These are phyloP conservation scores for Serrognathus titanus DNA, from an alignment of 2,888 invertebrate genomes.

Conservation along the genomic window DNA sequence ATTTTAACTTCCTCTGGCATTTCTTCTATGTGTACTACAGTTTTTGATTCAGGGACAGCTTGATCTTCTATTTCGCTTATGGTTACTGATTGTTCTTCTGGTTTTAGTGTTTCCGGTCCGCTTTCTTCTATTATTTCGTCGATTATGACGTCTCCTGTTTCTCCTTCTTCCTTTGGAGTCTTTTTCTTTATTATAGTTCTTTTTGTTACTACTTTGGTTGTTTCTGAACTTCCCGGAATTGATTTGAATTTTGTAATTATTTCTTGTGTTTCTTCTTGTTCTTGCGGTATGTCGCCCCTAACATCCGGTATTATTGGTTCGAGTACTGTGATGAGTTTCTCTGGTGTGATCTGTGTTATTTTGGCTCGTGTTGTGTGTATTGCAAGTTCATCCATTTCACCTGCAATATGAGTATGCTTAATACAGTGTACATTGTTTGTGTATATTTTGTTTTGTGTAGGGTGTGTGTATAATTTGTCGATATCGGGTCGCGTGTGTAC, in stretches of 20 bases:
- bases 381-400: slow-evolving; percentile 45
- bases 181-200: slow-evolving; percentile 55
- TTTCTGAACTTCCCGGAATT: slow-evolving; percentile 53
- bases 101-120: slow-evolving; percentile 48
- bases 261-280: slow-evolving; percentile 56
- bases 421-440: slow-evolving; percentile 13
- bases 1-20: slow-evolving; percentile 33
- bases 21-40: slow-evolving; percentile 22
- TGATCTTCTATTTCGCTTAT: slow-evolving; percentile 21
- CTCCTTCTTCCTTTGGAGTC: slow-evolving; percentile 36
- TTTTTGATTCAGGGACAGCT: slow-evolving; percentile 20
- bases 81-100: slow-evolving; percentile 25
- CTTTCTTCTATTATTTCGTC: slow-evolving; percentile 51
- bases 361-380: slow-evolving; percentile 46
- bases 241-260: slow-evolving; percentile 59
- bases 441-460: slow-evolving; percentile 6
- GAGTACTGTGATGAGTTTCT: slow-evolving; percentile 33
- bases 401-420: slow-evolving; percentile 37
- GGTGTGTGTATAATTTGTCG: slow-evolving; percentile 17
- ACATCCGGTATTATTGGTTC: slow-evolving; percentile 43
- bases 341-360: slow-evolving; percentile 41
- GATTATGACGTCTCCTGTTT: slow-evolving; percentile 53
- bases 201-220: slow-evolving; percentile 57
- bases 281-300: slow-evolving; percentile 36
- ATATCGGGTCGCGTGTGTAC: slow-evolving; percentile 6